phyloP scores from a whole-genome alignment of 1,140 invertebrate species.

The Teleopsis dalmanni region DNA sequence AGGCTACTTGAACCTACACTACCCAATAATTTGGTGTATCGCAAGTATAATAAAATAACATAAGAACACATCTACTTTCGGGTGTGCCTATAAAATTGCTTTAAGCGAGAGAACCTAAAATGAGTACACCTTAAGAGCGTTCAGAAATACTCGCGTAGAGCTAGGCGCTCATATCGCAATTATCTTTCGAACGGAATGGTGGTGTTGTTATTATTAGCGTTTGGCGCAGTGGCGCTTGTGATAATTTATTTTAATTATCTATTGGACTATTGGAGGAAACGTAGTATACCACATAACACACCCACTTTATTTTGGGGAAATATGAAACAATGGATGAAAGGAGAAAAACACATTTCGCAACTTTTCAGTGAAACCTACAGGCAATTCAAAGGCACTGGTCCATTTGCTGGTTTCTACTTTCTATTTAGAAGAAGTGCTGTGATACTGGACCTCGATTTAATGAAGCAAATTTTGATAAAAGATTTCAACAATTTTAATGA shows the following conservation, averaged over 20 bases:
- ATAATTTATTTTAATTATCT: constrained; percentile 2
- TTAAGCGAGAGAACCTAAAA: too few species aligned
- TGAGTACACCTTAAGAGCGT: too few species aligned
- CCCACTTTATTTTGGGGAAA: constrained; percentile 3
- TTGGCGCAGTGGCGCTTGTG: not conserved
- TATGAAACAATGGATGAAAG: constrained; percentile 8
- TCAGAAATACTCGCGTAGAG: too few species aligned
- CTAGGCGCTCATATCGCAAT: constrained; percentile 14
- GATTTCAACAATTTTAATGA: constrained; percentile 35
- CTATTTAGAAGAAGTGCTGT: constrained; percentile 14
- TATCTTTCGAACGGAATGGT: too few species aligned
- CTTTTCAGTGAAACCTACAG: not conserved
- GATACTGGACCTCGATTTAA: constrained; percentile 27
- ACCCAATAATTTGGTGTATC: too few species aligned
- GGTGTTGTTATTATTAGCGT: not conserved
- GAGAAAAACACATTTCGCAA: not conserved
- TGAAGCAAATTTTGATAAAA: constrained; percentile 35
- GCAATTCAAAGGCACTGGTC: constrained; percentile 40
- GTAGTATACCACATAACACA: constrained; percentile 2
- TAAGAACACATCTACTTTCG: too few species aligned
- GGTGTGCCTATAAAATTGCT: too few species aligned
- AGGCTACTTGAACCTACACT: too few species aligned
- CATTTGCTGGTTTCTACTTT: constrained; percentile 27
- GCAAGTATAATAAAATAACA: too few species aligned
- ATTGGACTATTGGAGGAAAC: constrained; percentile 6